phyloP scores from a whole-genome alignment of 2,113 vertebrate species.

The Anas platyrhynchos region DNA sequence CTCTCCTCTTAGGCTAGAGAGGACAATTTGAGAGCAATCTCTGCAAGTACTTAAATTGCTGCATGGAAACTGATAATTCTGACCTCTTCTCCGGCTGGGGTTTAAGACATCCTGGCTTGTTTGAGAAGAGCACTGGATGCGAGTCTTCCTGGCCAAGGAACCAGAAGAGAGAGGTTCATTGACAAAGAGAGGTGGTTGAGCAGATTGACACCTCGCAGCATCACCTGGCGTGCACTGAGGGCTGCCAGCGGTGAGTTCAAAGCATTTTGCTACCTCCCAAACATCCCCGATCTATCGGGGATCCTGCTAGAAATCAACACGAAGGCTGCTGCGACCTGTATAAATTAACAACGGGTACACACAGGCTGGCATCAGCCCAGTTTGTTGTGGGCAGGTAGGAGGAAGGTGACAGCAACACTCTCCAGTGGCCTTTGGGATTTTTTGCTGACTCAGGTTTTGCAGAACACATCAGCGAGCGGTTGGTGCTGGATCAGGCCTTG shows the following conservation, averaged over 20 bases:
- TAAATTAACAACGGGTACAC: background rate
- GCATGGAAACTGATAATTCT: background rate
- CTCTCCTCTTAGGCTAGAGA: background rate
- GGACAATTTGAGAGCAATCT: background rate
- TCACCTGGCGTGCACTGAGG: background rate
- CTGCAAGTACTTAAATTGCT: background rate
- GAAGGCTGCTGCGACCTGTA: background rate
- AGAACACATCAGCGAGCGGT: background rate
- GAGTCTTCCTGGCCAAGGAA: background rate
- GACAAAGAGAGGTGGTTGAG: background rate
- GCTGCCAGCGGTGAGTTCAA: background rate
- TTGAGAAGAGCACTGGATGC: background rate
- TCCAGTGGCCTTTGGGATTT: background rate
- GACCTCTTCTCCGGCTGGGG: background rate
- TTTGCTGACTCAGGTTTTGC: background rate
- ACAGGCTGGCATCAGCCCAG: background rate
- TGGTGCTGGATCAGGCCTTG: background rate
- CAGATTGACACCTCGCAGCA: background rate
- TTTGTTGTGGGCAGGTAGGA: background rate
- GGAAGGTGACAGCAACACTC: background rate
- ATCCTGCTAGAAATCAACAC: background rate
- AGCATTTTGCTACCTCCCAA: background rate
- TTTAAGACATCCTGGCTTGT: background rate
- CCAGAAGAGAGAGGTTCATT: background rate
- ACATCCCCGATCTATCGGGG: background rate